Evolutionary conservation across 2,888 invertebrate species (phyloP), one percentile per base, ranked within the genome.

Genomic region (Phortica okadai): DNA sequence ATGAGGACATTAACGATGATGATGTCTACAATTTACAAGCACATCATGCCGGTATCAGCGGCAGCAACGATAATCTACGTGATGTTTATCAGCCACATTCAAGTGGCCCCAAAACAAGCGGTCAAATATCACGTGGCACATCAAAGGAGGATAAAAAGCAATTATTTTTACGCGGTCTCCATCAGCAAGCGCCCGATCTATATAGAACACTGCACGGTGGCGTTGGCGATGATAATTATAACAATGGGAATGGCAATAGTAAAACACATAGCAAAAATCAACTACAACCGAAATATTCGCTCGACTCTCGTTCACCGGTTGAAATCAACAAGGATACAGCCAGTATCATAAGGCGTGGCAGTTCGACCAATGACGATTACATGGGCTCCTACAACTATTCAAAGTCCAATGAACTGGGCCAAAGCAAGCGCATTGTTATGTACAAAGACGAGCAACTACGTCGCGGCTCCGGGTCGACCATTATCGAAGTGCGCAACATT

Each of bases 121-220:
- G 62, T 21, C 62, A 62, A 62, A n/a, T 10, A 62, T 11, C 41
- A 14, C 73, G 44, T 44, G 73, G 59, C 8, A 21, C 44, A 1
- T 21, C 44, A 44, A 74, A 78, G 44, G 76, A 78, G 21, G 94
- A 94, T 78, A 95, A 94, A 87, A 95, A 94, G 88, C 94, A 94
- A 84, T 92, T 94, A 74, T 95, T 95, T 90, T 90, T 95, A 82
- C 94, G 94, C 85, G 94, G 94, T n/a, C 90, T 95, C 11, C 93
- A 94, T 81, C 95, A 94, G 85, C 93, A 94, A 77, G 95, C 95
- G 0, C 95, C 95, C 5, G 95, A 95, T 87, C 91, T 95, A 45
- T 95, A 94, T 90, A 94, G 94, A 86, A 95, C 94, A 11, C 90
- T 95, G 16, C 95, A 95, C 86, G 94, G 94, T 25, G 25, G 25